Conservation (phyloP, 2,888 invertebrate genomes). For the Lepetodrilus schrolli region DNA sequence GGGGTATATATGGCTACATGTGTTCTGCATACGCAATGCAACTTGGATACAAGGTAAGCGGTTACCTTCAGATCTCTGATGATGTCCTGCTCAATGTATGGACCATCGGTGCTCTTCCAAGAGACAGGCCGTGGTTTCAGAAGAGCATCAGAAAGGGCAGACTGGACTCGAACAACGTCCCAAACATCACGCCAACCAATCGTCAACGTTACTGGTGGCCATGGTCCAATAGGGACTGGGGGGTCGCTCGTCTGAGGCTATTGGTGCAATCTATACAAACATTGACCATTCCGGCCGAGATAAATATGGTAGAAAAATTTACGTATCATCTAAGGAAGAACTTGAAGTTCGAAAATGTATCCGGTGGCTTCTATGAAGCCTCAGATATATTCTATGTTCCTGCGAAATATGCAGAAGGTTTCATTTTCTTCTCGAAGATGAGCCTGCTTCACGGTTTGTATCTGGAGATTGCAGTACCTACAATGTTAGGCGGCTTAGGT, state of each 20-base stretch:
- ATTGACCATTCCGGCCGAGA: not conserved
- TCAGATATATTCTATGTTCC: constrained; percentile 30
- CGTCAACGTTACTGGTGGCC: not conserved
- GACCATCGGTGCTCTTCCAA: constrained; percentile 24
- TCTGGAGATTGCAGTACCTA: constrained; percentile 24
- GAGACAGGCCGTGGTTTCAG: constrained; percentile 24
- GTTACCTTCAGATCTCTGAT: constrained; percentile 26
- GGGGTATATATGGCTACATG: constrained; percentile 1
- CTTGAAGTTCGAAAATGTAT: not conserved
- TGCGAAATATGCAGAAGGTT: not conserved
- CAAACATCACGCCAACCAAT: not conserved
- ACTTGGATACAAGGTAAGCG: constrained; percentile 18
- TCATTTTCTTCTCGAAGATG: not conserved
- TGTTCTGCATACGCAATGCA: constrained; percentile 23
- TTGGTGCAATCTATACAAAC: too few relatives aligned
- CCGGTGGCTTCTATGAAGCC: constrained; percentile 23
- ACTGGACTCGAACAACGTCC: not conserved
- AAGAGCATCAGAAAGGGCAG: constrained; percentile 13
- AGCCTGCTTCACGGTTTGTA: not conserved
- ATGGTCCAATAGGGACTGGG: not conserved
- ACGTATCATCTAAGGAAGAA: not conserved
- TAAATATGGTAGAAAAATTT: not conserved
- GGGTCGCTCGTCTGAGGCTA: not conserved
- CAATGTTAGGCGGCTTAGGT: constrained; percentile 28
- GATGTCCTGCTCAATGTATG: constrained; percentile 29